Base-by-base conservation (phyloP, 1,140 invertebrate genomes). In the Euura saliciscinereae region DNA sequence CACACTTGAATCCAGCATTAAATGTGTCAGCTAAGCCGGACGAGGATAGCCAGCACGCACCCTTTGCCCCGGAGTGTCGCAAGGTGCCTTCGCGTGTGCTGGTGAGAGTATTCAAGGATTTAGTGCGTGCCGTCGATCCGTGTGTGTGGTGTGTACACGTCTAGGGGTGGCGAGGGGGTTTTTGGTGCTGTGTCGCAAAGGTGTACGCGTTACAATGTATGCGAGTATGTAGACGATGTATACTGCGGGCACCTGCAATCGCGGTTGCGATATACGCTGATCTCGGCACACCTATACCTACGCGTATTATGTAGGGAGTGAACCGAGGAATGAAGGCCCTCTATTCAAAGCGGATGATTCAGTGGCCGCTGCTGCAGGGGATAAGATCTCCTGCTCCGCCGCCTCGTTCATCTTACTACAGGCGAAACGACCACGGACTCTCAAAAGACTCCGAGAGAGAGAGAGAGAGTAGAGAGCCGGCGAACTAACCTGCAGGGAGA, bases 271-370 rank as follows among this genome's bases (percentile, higher is more conserved):
- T 28, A 28, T 28, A 28, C 28, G 28, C 28, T 28, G 28, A 28
- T 28, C 28, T 28, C 28, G 28, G 28, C 28, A 28, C 28, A 28
- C 28, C 28, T 28, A 28, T 78, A 74, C 77, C 81, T 80, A 83
- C 83, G 78, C 78, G 74, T 81, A 83, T 83, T 85, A 83, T 85
- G 84, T 84, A 81, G 83, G 79, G 79, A 84, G 82, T 79, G 78
- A 81, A 76, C 77, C 68, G 78, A 44, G 77, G 75, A 72, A 28
- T 28, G 28, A 28, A 28, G 28, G 28, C 28, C 28, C 28, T 79
- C 85, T 85, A 87, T 87, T 87, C 85, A 87, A 86, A 86, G 84
- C 80, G 81, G 80, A 86, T 87, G 85, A 87, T 87, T 86, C 85
- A 86, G 83, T 83, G 82, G 79, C 79, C 80, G 82, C 79, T 80